Evolutionary conservation across 2,888 invertebrate species (phyloP).

Genomic region (Ophion obscuratus): DNA sequence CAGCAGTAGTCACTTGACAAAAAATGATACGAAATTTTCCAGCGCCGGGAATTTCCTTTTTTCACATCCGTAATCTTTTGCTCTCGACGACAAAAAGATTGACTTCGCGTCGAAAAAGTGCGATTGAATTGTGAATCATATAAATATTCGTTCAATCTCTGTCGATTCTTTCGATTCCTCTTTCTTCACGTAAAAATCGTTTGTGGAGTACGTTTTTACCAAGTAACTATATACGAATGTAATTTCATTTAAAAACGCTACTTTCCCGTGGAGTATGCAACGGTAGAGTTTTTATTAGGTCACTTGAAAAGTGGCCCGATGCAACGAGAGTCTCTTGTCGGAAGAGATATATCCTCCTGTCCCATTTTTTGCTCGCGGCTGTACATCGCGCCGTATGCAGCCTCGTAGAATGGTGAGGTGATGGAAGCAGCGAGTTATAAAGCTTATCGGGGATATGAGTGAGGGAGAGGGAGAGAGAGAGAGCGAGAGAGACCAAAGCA

Average conservation of each 20-base stretch:
- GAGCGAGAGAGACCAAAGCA: conserved; percentile 25
- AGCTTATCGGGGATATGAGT: conserved; percentile 21
- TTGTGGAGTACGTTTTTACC: conserved; percentile 12
- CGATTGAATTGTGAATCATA: too few relatives aligned
- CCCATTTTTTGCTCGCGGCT: conserved; percentile 24
- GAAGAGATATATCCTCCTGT: conserved; percentile 20
- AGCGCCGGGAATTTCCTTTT: too few relatives aligned
- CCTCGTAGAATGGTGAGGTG: conserved; percentile 17
- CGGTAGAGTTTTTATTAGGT: background rate
- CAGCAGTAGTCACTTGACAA: too few relatives aligned
- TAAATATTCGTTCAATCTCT: background rate
- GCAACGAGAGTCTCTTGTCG: conserved; percentile 37
- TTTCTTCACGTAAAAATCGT: background rate
- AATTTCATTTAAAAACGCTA: conserved; percentile 51
- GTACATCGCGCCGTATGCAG: conserved; percentile 58
- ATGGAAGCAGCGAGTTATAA: conserved; percentile 7
- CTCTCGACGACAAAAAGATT: too few relatives aligned
- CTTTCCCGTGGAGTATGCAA: conserved; percentile 10
- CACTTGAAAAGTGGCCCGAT: conserved; percentile 37
- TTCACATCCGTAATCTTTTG: too few relatives aligned
- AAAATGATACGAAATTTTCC: too few relatives aligned
- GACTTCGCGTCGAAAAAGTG: too few relatives aligned
- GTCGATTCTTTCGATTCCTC: background rate
- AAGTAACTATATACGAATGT: conserved; percentile 43
- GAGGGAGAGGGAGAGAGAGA: background rate